Percentiles rank a stretch among this genome's conserved stretches.
Conservation (phyloP, 2,113 vertebrate species). For the Arizona elegans region DNA sequence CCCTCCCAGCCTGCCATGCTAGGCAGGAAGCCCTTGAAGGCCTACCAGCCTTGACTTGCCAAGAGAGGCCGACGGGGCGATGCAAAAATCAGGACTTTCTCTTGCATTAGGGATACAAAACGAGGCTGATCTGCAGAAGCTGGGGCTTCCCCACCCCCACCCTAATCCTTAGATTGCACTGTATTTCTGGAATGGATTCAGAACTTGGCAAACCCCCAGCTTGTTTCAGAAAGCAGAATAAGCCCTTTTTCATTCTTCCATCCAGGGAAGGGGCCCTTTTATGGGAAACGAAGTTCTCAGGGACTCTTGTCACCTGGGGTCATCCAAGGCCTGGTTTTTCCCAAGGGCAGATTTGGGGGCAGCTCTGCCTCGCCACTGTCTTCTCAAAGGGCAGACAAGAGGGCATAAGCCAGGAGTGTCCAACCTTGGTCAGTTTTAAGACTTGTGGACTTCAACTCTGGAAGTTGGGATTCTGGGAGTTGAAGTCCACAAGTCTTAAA, state of each 20-base stretch:
- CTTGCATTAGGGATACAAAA: neutral
- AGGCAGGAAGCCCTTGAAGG: neutral
- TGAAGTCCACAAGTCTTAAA: neutral
- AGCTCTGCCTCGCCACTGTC: neutral
- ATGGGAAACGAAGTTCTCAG: neutral
- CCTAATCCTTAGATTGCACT: neutral
- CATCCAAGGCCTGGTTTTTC: neutral
- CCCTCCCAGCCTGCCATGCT: neutral
- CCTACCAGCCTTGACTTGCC: neutral
- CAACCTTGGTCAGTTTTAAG: neutral
- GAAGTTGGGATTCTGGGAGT: no score
- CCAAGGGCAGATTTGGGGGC: neutral
- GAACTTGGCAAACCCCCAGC: neutral
- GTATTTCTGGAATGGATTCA: neutral
- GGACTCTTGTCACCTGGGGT: no score
- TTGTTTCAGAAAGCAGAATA: neutral
- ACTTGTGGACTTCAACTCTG: neutral
- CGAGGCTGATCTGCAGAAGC: neutral
- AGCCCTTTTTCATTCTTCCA: neutral
- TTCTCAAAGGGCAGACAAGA: neutral
- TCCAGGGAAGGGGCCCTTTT: neutral
- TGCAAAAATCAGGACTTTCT: neutral
- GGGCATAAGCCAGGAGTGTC: neutral
- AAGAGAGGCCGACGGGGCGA: neutral
- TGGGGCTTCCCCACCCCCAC: neutral